Conservation (phyloP, 2,113 vertebrate genomes). For the Gnathonemus longibarbis region DNA sequence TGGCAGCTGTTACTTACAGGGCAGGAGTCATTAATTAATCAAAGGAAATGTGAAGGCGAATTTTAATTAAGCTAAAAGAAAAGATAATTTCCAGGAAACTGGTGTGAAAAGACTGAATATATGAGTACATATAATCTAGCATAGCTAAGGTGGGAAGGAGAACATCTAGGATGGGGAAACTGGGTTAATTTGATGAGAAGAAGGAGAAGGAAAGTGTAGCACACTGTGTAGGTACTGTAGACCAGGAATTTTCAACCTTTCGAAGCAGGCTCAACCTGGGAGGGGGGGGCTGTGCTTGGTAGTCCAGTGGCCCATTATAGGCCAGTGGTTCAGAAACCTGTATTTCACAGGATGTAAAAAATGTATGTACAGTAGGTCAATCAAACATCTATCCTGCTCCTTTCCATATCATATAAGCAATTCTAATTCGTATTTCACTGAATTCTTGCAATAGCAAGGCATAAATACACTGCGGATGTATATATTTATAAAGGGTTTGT, state of each 20-base stretch:
- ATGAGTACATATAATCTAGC: background rate
- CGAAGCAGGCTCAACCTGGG: background rate
- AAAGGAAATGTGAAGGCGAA: background rate
- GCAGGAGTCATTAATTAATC: slow-evolving; percentile 36
- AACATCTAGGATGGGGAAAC: background rate
- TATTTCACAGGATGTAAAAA: background rate
- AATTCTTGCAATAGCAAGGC: background rate
- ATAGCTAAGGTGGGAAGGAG: background rate
- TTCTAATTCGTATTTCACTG: background rate
- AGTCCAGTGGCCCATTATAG: background rate
- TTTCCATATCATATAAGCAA: background rate
- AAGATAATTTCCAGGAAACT: background rate
- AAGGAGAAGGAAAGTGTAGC: background rate
- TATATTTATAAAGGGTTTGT: background rate
- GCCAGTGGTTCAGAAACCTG: background rate
- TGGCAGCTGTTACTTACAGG: slow-evolving; percentile 43
- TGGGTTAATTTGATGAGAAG: background rate
- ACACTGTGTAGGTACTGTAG: background rate
- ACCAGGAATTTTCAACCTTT: background rate
- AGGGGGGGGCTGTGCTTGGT: background rate
- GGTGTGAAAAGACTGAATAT: background rate
- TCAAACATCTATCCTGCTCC: background rate
- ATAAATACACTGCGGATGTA: background rate
- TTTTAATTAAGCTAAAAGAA: background rate
- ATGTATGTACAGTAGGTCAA: background rate